Conservation (phyloP, 2,888 invertebrate species). For the Digitonthophagus gazella region DNA sequence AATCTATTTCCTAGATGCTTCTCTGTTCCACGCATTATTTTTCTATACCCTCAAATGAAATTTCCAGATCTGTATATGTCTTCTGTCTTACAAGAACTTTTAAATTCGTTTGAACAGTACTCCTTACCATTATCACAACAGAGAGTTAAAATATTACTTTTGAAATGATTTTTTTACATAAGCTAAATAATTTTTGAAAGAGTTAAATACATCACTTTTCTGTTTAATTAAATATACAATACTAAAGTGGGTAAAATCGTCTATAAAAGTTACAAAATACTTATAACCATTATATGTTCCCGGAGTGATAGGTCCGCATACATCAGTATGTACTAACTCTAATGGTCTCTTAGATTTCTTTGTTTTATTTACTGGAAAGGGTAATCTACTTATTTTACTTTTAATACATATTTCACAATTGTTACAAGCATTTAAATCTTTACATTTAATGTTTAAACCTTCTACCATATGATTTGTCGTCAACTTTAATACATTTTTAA, state of each 20-base stretch:
- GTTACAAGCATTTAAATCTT: too few relatives aligned
- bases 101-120: constrained; percentile 26
- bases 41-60: too few relatives aligned
- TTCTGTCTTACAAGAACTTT: constrained; percentile 19
- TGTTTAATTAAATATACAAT: constrained; percentile 21
- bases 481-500: neutral
- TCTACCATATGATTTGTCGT: too few relatives aligned
- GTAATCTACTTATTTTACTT: constrained; percentile 18
- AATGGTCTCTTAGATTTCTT: constrained; percentile 16
- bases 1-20: too few relatives aligned
- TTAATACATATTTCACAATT: too few relatives aligned
- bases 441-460: too few relatives aligned
- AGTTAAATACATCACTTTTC: constrained; percentile 25
- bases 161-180: constrained; percentile 8
- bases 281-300: constrained; percentile 17
- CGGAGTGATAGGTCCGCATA: constrained; percentile 25
- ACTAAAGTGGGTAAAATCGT: constrained; percentile 27
- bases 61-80: too few relatives aligned
- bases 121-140: constrained; percentile 27
- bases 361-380: constrained; percentile 16
- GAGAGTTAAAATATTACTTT: constrained; percentile 16
- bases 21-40: too few relatives aligned
- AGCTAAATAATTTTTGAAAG: constrained; percentile 22
- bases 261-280: constrained; percentile 28
- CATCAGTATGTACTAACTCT: constrained; percentile 25